Evolutionary conservation across 2,113 vertebrate species (phyloP).

Genomic region (Oncorhynchus nerka): DNA sequence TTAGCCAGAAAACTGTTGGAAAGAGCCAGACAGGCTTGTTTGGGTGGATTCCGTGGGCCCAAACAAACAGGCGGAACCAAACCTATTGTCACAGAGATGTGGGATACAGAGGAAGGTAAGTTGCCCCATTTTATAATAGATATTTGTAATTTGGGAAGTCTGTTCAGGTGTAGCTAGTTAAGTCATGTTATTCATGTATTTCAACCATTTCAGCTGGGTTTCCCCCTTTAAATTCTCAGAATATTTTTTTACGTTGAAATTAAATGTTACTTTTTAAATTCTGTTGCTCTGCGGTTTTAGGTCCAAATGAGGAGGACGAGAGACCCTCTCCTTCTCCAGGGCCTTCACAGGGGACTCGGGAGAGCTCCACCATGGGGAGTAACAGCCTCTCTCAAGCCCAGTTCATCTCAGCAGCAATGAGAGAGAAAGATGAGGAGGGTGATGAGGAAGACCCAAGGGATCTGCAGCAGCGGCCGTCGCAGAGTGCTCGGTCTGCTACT

Average conservation of each 20-base stretch:
- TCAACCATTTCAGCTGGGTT: too few relatives aligned
- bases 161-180: too few relatives aligned
- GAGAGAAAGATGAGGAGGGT: conserved; percentile 17
- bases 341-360: conserved; percentile 73
- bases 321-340: conserved; percentile 59
- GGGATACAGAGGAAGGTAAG: conserved; percentile 84
- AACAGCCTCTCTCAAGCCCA: conserved; percentile 52
- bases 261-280: neutral
- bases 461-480: conserved; percentile 52
- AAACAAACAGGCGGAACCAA: conserved; percentile 72
- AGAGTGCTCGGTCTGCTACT: conserved; percentile 36
- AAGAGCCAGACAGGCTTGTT: conserved; percentile 68
- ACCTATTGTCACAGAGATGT: conserved; percentile 79
- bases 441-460: conserved; percentile 42
- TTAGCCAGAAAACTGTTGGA: conserved; percentile 70
- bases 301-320: conserved; percentile 75
- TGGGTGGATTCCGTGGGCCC: conserved; percentile 60
- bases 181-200: too few relatives aligned
- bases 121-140: neutral
- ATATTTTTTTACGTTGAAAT: neutral
- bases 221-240: too few relatives aligned
- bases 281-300: conserved; percentile 40
- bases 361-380: conserved; percentile 61
- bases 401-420: conserved; percentile 55
- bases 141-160: neutral